These are phyloP conservation scores for Clarias fuscus DNA, from an alignment of 2,797 vertebrate genomes.

Conservation along the genomic window DNA sequence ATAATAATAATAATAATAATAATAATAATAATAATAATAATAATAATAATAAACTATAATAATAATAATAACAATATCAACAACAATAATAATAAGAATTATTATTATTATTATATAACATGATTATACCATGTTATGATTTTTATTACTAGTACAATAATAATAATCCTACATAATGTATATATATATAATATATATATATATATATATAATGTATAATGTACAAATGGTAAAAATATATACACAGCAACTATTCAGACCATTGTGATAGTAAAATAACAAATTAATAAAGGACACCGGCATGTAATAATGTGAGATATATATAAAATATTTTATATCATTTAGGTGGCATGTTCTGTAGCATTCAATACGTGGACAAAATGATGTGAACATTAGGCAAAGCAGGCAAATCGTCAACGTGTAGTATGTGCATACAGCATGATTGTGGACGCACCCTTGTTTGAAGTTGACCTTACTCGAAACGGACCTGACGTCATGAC, in stretches of 20 bases:
- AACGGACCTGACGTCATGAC: constrained; percentile 62
- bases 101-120: background rate
- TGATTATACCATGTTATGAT: background rate
- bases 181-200: too few relatives aligned
- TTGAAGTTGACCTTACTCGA: constrained; percentile 35
- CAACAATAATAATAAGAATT: background rate
- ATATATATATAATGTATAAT: too few relatives aligned
- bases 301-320: background rate
- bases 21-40: background rate
- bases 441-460: background rate
- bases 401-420: background rate
- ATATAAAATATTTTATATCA: background rate
- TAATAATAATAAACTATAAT: too few relatives aligned
- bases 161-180: background rate
- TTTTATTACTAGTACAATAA: too few relatives aligned
- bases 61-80: too few relatives aligned
- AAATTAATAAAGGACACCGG: background rate
- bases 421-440: too few relatives aligned
- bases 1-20: too few relatives aligned
- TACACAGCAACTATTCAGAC: background rate
- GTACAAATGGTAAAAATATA: background rate
- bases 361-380: background rate
- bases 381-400: background rate
- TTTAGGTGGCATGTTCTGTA: background rate
- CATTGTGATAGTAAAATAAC: background rate